Base-by-base conservation (phyloP, 2,797 vertebrate species). In the Coendou prehensilis region DNA sequence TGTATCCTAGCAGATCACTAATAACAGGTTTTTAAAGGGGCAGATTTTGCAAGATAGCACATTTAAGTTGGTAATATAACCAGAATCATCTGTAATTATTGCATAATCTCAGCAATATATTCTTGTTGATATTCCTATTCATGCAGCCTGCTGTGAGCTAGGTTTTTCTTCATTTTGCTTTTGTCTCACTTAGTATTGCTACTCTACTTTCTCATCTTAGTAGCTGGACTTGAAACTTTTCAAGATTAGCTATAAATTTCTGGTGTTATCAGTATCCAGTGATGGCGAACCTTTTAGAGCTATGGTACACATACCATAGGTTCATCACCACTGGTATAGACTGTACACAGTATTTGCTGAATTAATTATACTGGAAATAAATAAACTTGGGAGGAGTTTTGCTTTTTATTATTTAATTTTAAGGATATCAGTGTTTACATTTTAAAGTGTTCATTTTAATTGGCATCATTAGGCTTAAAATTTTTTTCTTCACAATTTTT, bases 371-470 rank as follows among this genome's bases (percentile, higher is more conserved):
- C 54, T 10, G 64, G 22, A 75, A 87, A 50, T 87, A 56, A 93
- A 93, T n/a, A 84, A 41, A 61, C 13, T 17, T 80, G 71, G 45
- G 11, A 54, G 15, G 28, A 64, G 20, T 85, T 87, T 91, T 92
- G 1, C 79, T 67, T 37, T 75, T 30, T 56, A 9, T 73, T 17
- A n/a, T 61, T 83, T 87, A 78, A 45, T 79, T 78, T 59, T 80
- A 69, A 80, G 13, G 6, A 9, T 81, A 57, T 45, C 30, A 64
- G 6, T 73, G 18, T 73, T 84, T 80, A 61, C 1, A 81, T 92
- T 93, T 93, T 76, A 61, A 75, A 67, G 52, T 85, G 22, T 92
- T 84, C 41, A 14, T 85, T 80, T 89, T 88, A 84, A 92, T 85
- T 41, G 33, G 1, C 79, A 64, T 69, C 71, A 57, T 47, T 81